Evolutionary conservation across 1,140 invertebrate species (phyloP).

Genomic region (Lasioglossum albipes): DNA sequence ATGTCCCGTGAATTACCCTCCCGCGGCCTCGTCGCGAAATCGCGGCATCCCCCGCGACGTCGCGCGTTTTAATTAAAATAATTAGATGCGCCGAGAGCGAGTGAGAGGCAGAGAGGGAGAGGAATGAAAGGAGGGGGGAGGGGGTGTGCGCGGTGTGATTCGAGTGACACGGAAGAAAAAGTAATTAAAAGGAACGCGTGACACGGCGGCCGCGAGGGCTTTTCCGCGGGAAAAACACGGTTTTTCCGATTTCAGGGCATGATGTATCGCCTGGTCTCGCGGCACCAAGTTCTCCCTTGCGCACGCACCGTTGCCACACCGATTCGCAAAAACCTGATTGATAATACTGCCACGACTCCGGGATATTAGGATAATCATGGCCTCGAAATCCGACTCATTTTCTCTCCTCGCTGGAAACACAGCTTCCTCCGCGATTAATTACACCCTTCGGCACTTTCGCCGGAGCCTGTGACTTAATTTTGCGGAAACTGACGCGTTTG

Average conservation of each 20-base stretch:
- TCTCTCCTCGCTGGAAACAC: not conserved
- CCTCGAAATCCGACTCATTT: not conserved
- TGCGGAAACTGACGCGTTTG: not conserved
- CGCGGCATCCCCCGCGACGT: not conserved
- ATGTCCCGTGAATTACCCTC: not conserved
- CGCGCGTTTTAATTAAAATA: constrained; percentile 48
- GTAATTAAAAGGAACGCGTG: constrained; percentile 48
- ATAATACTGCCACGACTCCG: constrained; percentile 14
- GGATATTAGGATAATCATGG: constrained; percentile 20
- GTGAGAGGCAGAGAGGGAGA: too few species aligned
- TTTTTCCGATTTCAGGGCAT: constrained; percentile 31
- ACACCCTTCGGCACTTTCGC: too few species aligned
- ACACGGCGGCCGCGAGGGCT: constrained; percentile 18
- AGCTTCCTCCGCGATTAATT: not conserved
- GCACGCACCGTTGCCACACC: not conserved
- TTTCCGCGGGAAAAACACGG: constrained; percentile 23
- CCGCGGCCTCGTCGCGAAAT: not conserved
- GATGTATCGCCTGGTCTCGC: constrained; percentile 21
- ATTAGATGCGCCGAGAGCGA: constrained; percentile 25
- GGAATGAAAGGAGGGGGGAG: not conserved
- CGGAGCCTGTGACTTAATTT: not conserved
- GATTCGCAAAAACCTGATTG: constrained; percentile 40
- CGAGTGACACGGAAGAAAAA: constrained; percentile 42
- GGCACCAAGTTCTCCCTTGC: not conserved
- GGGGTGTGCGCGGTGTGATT: not conserved